Evolutionary conservation across 23 tunicate species (phyloP).

Genomic region (Corella eumyota): DNA sequence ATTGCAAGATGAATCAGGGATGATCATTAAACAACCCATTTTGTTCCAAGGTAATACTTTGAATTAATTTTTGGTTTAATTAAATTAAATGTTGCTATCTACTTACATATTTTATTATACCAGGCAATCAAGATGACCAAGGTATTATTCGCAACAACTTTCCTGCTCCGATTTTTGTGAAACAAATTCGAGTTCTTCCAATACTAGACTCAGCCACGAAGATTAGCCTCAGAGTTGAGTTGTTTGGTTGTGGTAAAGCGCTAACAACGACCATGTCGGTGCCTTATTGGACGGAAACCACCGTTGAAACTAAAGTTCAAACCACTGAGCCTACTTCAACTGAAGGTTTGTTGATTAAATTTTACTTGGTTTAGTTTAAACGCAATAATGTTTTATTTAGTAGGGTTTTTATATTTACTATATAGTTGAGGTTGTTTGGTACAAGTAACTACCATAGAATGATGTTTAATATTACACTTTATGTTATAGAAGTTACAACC

Average conservation of each 20-base stretch:
- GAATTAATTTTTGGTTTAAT: not conserved
- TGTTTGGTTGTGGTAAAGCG: slow-evolving; percentile 54
- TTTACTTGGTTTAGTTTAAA: no score
- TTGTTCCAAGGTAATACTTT: slow-evolving; percentile 22
- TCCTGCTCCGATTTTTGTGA: slow-evolving; percentile 29
- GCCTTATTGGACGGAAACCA: no score
- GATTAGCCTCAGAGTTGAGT: slow-evolving; percentile 53
- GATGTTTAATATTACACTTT: no score
- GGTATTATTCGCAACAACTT: slow-evolving; percentile 26
- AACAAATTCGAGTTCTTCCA: slow-evolving; percentile 38
- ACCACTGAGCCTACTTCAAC: slow-evolving; percentile 18
- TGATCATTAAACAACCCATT: slow-evolving; percentile 4
- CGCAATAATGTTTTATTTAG: no score
- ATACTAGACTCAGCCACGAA: slow-evolving; percentile 3
- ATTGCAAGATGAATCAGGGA: slow-evolving; percentile 11
- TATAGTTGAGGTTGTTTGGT: no score
- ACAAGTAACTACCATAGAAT: no score
- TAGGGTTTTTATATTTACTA: no score
- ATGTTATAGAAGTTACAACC: no score
- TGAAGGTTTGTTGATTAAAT: not conserved
- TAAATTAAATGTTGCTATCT: not conserved
- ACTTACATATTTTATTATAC: not conserved
- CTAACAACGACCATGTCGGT: slow-evolving; percentile 6
- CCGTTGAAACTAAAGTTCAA: slow-evolving; percentile 2
- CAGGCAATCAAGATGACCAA: slow-evolving; percentile 48